Evolutionary conservation across 2,113 vertebrate genomes (phyloP), one percentile per base, ranked within the genome.

Genomic region (Amazona guildingii): DNA sequence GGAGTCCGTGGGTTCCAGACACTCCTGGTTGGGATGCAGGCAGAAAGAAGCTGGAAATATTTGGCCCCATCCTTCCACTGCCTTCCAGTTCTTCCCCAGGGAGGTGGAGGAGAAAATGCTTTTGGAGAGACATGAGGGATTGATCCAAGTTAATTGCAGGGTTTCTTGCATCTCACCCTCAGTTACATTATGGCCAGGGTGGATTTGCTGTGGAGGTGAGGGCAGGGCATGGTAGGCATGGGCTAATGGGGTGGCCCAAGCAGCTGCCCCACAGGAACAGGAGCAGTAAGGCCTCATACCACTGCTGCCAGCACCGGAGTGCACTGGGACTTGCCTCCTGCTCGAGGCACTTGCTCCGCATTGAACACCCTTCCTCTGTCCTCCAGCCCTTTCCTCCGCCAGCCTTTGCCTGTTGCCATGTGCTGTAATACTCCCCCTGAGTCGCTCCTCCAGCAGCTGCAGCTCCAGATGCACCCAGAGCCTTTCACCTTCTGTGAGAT

Each of bases 171-270:
- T 55, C 18, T 85, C 33, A 3, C 9, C 6, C 70, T 72, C 9
- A 28, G 57, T 13, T 37, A 17, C 13, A 0, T 25, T 16, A 41
- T 39, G 64, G 18, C 27, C 0, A 0, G 49, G 24, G 37, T 80
- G 67, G 76, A 28, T 94, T 67, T 90, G 21, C 54, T 61, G 77
- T 29, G 20, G 52, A 64, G 20, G 35, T 28, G 75, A 75, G 67
- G 1, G 4, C 2, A 59, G 52, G 43, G 37, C 3, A 6, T 13
- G 62, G 55, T 43, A 4, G 73, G 8, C 7, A 5, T 7, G 68
- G 16, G 49, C 9, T 2, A 10, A 6, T 17, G 83, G 62, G 16
- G 24, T 51, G 29, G 24, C 52, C 37, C 73, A 46, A 66, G 62
- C 17, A 54, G 55, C 41, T 63, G 61, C 18, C 2, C 2, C 46